Percentiles rank a stretch among this genome's conserved stretches.
phyloP scores from a whole-genome alignment of 1,140 invertebrate species.

The Eurosta solidaginis region DNA sequence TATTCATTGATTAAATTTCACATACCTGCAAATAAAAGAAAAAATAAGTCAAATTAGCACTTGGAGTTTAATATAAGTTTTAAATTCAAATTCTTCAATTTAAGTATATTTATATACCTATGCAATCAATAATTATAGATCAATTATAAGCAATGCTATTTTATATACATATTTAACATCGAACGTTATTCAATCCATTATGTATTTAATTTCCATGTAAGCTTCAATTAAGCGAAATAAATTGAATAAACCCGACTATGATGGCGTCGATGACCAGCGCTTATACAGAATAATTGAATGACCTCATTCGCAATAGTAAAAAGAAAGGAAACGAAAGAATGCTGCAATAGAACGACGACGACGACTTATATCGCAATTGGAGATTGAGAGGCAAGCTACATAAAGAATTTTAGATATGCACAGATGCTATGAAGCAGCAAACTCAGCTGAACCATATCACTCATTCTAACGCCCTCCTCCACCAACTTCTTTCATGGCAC shows the following conservation, averaged over 20 bases:
- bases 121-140: background rate
- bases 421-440: background rate
- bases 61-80: conserved; percentile 3
- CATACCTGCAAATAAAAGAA: conserved; percentile 30
- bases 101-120: background rate
- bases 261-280: background rate
- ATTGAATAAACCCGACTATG: background rate
- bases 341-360: background rate
- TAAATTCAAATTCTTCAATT: background rate
- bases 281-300: background rate
- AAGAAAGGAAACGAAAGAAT: conserved; percentile 9
- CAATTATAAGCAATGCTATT: background rate
- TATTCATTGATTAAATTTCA: background rate
- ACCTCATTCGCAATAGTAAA: background rate
- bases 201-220: background rate
- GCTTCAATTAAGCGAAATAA: background rate
- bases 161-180: background rate
- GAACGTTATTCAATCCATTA: background rate
- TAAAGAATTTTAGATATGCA: background rate
- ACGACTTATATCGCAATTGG: background rate
- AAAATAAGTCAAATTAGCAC: background rate
- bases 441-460: background rate
- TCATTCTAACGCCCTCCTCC: background rate
- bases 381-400: background rate
- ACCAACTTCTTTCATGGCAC: background rate